A percentile compares a stretch with the other conserved stretches of the same genome.
These are phyloP conservation scores for Leptosomus discolor DNA, from an alignment of 2,113 vertebrate genomes.

Conservation along the genomic window DNA sequence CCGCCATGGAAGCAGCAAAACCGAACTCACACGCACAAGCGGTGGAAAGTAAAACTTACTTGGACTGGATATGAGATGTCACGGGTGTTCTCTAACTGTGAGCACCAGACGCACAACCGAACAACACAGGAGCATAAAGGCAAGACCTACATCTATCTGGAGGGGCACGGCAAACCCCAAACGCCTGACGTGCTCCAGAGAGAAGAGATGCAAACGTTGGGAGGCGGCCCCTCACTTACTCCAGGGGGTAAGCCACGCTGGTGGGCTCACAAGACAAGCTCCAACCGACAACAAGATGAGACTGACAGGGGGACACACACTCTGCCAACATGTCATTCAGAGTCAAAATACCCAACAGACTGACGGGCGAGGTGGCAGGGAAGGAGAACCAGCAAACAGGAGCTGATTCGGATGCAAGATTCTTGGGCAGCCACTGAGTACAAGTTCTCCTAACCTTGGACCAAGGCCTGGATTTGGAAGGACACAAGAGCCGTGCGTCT, in stretches of 20 bases:
- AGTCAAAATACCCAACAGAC: not conserved
- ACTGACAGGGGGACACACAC: not conserved
- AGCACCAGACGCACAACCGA: not conserved
- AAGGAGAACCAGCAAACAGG: not conserved
- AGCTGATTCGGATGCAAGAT: not conserved
- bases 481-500: not conserved
- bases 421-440: not conserved
- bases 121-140: not conserved
- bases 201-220: fast-evolving
- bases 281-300: fast-evolving
- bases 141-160: not conserved
- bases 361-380: fast-evolving
- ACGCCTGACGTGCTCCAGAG: not conserved
- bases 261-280: not conserved
- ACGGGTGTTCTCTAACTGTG: not conserved
- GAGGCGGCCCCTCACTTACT: not conserved
- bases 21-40: not conserved
- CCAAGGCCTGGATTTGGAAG: conserved; percentile 48
- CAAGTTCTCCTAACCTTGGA: conserved; percentile 39
- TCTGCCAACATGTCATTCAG: not conserved
- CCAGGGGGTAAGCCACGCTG: fast-evolving
- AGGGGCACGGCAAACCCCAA: not conserved
- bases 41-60: not conserved
- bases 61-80: not conserved
- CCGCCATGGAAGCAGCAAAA: not conserved